Evolutionary conservation across 2,797 vertebrate species (phyloP).

Genomic region (Stomatorhinus walkeri): DNA sequence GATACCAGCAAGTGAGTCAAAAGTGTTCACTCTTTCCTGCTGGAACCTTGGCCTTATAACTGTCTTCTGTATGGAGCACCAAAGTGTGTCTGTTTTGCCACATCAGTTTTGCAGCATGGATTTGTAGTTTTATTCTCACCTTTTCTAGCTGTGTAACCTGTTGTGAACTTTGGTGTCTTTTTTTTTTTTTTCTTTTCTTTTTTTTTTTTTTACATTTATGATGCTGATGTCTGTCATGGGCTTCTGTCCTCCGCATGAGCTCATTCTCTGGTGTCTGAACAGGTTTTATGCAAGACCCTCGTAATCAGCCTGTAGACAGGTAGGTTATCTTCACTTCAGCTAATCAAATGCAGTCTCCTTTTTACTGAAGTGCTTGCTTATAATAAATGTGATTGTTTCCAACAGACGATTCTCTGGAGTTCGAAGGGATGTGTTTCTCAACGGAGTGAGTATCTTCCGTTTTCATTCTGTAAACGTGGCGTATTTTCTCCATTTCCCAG

Average conservation of each 20-base stretch:
- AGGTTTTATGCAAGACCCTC: conserved; percentile 96
- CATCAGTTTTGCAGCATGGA: neutral
- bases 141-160: neutral
- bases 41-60: neutral
- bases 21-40: neutral
- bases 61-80: neutral
- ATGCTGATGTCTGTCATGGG: neutral
- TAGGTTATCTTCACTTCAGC: conserved; percentile 51
- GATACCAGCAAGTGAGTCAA: neutral
- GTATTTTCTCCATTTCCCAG: neutral
- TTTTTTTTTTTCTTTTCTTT: neutral
- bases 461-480: neutral
- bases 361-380: conserved; percentile 25
- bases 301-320: conserved; percentile 92
- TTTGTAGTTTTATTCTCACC: neutral
- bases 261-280: conserved; percentile 65
- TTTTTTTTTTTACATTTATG: neutral
- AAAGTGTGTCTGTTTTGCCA: neutral
- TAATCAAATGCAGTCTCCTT: conserved; percentile 39
- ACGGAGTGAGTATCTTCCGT: conserved; percentile 78
- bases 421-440: conserved; percentile 91
- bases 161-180: neutral
- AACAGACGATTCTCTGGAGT: conserved; percentile 88
- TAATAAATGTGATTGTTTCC: conserved; percentile 44
- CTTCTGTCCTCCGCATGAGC: conserved; percentile 25